These are phyloP conservation scores for Corydoras sp. DNA, from an alignment of 2,113 vertebrate genomes.

Conservation along the genomic window DNA sequence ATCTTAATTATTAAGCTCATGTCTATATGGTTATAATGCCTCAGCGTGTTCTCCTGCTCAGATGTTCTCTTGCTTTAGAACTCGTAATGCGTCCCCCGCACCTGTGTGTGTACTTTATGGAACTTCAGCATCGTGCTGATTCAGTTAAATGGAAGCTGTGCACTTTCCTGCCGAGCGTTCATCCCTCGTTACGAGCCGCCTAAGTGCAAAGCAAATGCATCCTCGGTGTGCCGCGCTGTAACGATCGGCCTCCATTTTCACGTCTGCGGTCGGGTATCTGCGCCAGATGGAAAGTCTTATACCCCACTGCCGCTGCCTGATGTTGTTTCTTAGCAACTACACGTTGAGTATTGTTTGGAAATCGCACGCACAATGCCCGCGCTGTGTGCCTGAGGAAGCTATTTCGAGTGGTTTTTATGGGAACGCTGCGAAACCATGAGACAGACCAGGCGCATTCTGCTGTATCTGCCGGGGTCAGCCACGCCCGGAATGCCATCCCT, in stretches of 20 bases:
- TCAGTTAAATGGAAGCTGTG: slow-evolving; percentile 3
- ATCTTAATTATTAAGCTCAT: no score
- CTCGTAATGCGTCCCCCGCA: no score
- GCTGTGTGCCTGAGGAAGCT: slow-evolving; percentile 10
- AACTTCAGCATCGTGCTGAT: neutral
- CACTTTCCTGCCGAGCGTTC: slow-evolving; percentile 2
- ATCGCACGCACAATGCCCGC: neutral
- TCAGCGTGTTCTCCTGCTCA: no score
- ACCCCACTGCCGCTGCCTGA: slow-evolving; percentile 4
- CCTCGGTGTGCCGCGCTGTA: neutral
- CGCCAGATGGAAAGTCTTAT: slow-evolving; percentile 30
- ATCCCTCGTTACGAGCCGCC: neutral
- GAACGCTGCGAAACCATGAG: slow-evolving; percentile 15
- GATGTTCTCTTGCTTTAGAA: no score
- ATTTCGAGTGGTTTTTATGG: neutral
- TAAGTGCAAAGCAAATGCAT: slow-evolving; percentile 14
- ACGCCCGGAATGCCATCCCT: slow-evolving; percentile 4
- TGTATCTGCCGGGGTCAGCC: neutral
- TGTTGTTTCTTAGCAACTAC: slow-evolving; percentile 39
- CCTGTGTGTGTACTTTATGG: no score
- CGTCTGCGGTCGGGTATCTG: neutral
- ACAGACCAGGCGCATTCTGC: slow-evolving; percentile 20
- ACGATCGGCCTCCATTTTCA: slow-evolving; percentile 6
- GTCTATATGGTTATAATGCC: no score
- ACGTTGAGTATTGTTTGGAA: slow-evolving; percentile 5